phyloP scores from a whole-genome alignment of 2,113 vertebrate genomes.

The Motacilla tschutschensis region DNA sequence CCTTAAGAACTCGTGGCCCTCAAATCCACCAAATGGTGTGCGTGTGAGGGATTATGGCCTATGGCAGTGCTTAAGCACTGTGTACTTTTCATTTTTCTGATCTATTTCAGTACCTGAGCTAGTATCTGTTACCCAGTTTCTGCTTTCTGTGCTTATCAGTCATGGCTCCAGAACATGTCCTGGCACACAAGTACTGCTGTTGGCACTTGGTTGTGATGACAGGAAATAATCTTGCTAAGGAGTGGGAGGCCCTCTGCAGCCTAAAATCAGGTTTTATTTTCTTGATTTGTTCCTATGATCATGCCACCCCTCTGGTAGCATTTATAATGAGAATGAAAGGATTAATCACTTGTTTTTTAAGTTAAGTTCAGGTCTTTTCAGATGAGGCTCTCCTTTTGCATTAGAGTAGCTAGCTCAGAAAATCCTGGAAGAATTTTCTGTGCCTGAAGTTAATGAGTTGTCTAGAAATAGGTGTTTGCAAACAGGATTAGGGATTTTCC shows the following conservation, averaged over 20 bases:
- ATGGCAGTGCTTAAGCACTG: rapidly evolving
- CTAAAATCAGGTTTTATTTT: neutral
- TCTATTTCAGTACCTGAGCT: rapidly evolving
- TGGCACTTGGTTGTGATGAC: neutral
- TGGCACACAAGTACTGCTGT: neutral
- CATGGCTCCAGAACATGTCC: neutral
- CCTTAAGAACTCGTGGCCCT: rapidly evolving
- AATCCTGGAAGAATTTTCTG: neutral
- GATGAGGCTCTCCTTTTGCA: neutral
- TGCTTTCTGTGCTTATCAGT: neutral
- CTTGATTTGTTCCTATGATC: neutral
- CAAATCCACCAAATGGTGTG: neutral
- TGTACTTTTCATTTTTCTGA: neutral
- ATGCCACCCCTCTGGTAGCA: rapidly evolving
- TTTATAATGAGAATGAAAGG: neutral
- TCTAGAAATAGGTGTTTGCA: neutral
- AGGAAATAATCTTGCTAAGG: neutral
- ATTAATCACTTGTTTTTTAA: rapidly evolving
- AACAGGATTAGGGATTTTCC: neutral
- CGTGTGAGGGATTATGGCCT: neutral
- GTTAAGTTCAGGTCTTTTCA: neutral
- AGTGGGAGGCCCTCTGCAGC: neutral
- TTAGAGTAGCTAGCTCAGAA: neutral
- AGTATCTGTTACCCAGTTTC: neutral
- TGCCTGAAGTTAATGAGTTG: neutral